Evolutionary conservation across 2,797 vertebrate species (phyloP).

Genomic region (Enteromius unitaeniatus): DNA sequence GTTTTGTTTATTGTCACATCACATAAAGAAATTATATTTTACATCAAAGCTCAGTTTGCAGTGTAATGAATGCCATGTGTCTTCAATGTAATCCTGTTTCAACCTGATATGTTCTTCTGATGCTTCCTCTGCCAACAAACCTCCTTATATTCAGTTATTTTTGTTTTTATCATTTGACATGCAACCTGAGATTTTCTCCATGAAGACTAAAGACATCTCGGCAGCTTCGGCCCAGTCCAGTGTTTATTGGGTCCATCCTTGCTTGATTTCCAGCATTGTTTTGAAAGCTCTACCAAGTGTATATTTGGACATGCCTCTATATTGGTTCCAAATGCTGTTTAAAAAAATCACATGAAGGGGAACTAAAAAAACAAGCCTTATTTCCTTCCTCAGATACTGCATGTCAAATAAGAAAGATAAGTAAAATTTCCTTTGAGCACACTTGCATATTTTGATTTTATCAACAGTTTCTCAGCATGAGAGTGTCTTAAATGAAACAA

Average conservation of each 20-base stretch:
- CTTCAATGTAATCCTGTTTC: not conserved
- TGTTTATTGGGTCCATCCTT: no score
- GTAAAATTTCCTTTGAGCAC: not conserved
- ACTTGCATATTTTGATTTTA: not conserved
- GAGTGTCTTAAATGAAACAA: not conserved
- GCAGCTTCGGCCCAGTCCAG: not conserved
- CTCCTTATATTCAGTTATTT: not conserved
- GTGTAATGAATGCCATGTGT: not conserved
- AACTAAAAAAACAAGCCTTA: not conserved
- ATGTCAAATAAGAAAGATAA: not conserved
- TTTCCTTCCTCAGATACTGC: not conserved
- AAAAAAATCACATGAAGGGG: not conserved
- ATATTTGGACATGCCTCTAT: no score
- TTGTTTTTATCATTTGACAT: not conserved
- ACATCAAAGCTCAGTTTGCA: not conserved
- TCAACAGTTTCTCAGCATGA: not conserved
- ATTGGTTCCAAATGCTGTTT: not conserved
- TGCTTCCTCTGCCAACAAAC: not conserved
- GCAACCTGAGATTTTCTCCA: not conserved
- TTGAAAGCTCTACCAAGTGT: no score
- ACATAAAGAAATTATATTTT: not conserved
- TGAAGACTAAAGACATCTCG: not conserved
- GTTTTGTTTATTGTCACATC: constrained; percentile 10
- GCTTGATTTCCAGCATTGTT: no score
- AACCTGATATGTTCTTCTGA: not conserved